Conservation (phyloP, 2,113 vertebrate genomes). For the Callospermophilus lateralis region DNA sequence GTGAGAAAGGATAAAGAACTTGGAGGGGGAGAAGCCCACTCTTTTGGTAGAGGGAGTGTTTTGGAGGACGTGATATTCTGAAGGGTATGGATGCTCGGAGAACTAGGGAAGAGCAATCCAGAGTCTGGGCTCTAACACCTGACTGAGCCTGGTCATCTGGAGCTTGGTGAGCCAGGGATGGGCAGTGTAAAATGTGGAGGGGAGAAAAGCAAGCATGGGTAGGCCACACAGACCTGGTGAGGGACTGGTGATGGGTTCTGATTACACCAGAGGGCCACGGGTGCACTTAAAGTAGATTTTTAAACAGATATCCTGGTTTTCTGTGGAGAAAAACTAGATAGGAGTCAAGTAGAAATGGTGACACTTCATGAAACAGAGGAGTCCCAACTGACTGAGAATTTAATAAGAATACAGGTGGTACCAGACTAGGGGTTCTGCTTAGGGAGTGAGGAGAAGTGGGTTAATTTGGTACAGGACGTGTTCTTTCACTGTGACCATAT, state of each 20-base stretch:
- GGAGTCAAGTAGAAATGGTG: neutral
- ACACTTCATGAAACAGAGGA: neutral
- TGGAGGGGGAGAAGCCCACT: neutral
- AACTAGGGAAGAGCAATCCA: neutral
- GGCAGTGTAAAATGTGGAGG: neutral
- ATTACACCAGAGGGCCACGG: neutral
- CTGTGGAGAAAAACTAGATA: neutral
- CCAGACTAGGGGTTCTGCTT: neutral
- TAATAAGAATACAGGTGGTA: neutral
- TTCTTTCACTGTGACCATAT: neutral
- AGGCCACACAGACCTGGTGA: neutral
- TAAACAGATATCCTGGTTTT: slow-evolving; percentile 1
- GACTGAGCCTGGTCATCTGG: neutral
- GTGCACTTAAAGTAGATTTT: neutral
- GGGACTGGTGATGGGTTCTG: neutral
- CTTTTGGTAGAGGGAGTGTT: neutral
- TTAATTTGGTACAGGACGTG: neutral
- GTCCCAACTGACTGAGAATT: too few relatives aligned
- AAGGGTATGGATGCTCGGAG: neutral
- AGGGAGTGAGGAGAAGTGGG: neutral
- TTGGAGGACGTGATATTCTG: too few relatives aligned
- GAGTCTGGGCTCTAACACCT: neutral
- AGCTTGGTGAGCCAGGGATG: neutral
- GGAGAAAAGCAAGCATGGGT: neutral
- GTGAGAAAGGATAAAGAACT: neutral